These are phyloP conservation scores for Daboia siamensis DNA, from an alignment of 2,113 vertebrate species.

Conservation along the genomic window DNA sequence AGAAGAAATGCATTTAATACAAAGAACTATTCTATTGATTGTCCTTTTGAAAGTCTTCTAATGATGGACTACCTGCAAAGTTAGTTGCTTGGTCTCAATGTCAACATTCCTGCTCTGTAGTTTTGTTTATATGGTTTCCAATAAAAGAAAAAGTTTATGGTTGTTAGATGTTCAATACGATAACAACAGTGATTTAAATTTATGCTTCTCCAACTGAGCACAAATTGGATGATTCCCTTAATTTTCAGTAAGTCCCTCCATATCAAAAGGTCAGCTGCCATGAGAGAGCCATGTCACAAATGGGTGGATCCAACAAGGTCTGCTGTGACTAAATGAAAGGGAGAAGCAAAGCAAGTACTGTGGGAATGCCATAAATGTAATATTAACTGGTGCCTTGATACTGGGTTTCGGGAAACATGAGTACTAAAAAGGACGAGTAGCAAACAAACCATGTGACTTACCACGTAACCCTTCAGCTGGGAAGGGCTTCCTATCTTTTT, in stretches of 20 bases:
- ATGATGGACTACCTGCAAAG: constrained; percentile 20
- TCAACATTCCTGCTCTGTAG: neutral
- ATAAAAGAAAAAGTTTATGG: neutral
- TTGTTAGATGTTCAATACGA: neutral
- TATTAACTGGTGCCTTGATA: neutral
- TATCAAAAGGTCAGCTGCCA: neutral
- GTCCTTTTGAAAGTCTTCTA: constrained; percentile 52
- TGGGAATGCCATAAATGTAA: neutral
- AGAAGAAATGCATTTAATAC: constrained; percentile 42
- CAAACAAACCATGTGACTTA: neutral
- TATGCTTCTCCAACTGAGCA: neutral
- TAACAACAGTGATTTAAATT: neutral
- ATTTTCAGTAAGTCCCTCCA: neutral
- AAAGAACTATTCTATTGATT: constrained; percentile 31
- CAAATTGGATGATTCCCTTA: neutral
- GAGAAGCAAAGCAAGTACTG: neutral
- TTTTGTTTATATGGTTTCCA: neutral
- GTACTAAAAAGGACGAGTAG: neutral
- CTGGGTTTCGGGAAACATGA: neutral
- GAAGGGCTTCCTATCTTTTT: neutral
- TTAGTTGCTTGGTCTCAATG: neutral
- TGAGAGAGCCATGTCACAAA: neutral
- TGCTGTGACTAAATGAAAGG: neutral
- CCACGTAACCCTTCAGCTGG: neutral
- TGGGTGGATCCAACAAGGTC: neutral